Evolutionary conservation across 2,888 invertebrate genomes (phyloP).

Genomic region (Hyppa rectilinea): DNA sequence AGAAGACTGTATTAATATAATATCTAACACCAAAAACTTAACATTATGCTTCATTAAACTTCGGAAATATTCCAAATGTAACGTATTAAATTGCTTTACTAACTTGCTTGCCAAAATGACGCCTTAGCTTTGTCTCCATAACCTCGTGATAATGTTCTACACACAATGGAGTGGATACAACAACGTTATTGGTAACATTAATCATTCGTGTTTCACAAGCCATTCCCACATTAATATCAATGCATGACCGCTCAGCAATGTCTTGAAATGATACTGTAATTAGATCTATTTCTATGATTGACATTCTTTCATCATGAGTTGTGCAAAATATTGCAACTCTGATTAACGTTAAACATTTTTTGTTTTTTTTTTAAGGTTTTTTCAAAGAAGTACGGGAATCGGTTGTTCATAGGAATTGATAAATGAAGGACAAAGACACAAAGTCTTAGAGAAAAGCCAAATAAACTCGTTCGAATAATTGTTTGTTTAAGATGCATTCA

Average conservation of each 20-base stretch:
- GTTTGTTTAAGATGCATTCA: slow-evolving; percentile 6
- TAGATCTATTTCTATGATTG: slow-evolving; percentile 1
- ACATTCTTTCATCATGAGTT: background rate
- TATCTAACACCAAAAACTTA: background rate
- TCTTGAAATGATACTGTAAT: slow-evolving; percentile 26
- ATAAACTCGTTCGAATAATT: background rate
- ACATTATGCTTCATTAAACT: slow-evolving; percentile 2
- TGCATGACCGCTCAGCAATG: slow-evolving; percentile 32
- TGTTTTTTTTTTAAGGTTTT: background rate
- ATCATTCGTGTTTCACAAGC: slow-evolving; percentile 34
- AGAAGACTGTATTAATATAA: too few relatives aligned
- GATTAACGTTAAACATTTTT: too few relatives aligned
- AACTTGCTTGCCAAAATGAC: slow-evolving; percentile 4
- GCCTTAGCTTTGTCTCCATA: background rate
- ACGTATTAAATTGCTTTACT: slow-evolving; percentile 5
- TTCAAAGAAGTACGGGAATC: background rate
- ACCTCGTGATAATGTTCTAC: background rate
- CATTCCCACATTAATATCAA: slow-evolving; percentile 34
- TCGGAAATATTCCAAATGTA: slow-evolving; percentile 29
- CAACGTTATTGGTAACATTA: slow-evolving; percentile 28
- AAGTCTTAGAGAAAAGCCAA: background rate
- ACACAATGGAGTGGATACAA: slow-evolving; percentile 8
- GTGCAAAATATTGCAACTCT: background rate
- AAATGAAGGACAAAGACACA: background rate
- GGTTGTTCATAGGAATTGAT: background rate